Evolutionary conservation across 1,140 invertebrate species (phyloP).

Genomic region (Hormaphis cornu): DNA sequence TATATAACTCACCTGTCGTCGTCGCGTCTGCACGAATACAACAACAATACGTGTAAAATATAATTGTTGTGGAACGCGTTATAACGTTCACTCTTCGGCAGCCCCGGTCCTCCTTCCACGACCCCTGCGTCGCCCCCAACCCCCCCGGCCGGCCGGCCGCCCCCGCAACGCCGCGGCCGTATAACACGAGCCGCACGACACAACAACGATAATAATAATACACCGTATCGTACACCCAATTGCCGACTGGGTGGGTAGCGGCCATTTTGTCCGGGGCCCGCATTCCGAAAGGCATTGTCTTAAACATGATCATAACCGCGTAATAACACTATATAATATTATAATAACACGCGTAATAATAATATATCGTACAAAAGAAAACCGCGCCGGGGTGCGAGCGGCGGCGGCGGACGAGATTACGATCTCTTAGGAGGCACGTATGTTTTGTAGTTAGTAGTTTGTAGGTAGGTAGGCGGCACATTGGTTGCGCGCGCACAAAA

Average conservation of each 20-base stretch:
- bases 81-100: slow-evolving; percentile 9
- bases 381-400: neutral
- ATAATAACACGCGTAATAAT: neutral
- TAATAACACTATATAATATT: slow-evolving; percentile 20
- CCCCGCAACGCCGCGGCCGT: no score
- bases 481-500: no score
- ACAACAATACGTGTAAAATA: no score
- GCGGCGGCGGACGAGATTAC: neutral
- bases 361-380: neutral
- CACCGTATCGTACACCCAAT: slow-evolving; percentile 12
- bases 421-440: no score
- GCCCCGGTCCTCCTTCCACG: neutral
- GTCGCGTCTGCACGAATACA: no score
- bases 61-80: slow-evolving; percentile 7
- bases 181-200: no score
- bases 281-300: slow-evolving; percentile 32
- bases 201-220: no score
- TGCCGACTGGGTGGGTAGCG: neutral
- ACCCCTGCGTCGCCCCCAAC: slow-evolving; percentile 4
- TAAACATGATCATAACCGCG: neutral
- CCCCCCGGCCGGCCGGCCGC: no score
- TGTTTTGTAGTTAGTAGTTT: no score
- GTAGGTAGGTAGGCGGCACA: no score
- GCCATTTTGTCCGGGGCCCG: slow-evolving; percentile 27
- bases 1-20: no score